Evolutionary conservation across 1,140 invertebrate species (phyloP).

Genomic region (Zaprionus nigranus): DNA sequence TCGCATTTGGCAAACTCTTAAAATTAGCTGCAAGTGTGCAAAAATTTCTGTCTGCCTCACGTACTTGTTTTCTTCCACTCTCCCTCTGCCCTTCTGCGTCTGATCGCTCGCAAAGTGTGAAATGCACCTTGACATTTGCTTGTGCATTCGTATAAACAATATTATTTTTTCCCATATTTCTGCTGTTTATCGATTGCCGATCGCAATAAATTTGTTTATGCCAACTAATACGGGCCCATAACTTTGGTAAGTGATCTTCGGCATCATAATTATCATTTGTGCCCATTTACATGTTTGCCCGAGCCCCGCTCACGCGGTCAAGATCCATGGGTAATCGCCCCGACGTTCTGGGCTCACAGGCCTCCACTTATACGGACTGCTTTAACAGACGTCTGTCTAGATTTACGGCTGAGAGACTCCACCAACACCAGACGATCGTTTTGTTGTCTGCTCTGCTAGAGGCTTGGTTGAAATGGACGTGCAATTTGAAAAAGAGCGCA

Average conservation of each 20-base stretch:
- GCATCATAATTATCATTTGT: constrained; percentile 21
- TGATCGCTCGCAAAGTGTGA: constrained; percentile 58
- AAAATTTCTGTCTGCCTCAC: constrained; percentile 46
- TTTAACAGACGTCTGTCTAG: background rate
- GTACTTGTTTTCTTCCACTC: background rate
- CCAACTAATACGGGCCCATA: constrained; percentile 38
- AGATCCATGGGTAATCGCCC: constrained; percentile 7
- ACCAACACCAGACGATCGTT: background rate
- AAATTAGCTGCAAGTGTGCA: constrained; percentile 72
- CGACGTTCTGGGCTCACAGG: constrained; percentile 16
- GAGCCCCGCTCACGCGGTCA: background rate
- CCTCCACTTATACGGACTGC: constrained; percentile 5
- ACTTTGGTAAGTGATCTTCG: constrained; percentile 37
- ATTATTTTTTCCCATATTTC: constrained; percentile 25
- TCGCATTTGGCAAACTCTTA: constrained; percentile 54
- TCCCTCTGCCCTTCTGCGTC: background rate
- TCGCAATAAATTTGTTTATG: constrained; percentile 38
- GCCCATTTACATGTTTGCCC: constrained; percentile 21
- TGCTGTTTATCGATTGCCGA: constrained; percentile 35
- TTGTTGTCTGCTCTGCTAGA: background rate
- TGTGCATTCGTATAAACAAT: constrained; percentile 34
- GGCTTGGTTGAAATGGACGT: background rate
- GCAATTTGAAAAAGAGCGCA: background rate
- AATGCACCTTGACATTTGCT: constrained; percentile 83
- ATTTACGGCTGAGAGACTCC: constrained; percentile 31